A percentile compares a stretch with the other conserved stretches of the same genome.
Evolutionary conservation across 2,797 vertebrate species (phyloP).

Genomic region (Geotria australis): DNA sequence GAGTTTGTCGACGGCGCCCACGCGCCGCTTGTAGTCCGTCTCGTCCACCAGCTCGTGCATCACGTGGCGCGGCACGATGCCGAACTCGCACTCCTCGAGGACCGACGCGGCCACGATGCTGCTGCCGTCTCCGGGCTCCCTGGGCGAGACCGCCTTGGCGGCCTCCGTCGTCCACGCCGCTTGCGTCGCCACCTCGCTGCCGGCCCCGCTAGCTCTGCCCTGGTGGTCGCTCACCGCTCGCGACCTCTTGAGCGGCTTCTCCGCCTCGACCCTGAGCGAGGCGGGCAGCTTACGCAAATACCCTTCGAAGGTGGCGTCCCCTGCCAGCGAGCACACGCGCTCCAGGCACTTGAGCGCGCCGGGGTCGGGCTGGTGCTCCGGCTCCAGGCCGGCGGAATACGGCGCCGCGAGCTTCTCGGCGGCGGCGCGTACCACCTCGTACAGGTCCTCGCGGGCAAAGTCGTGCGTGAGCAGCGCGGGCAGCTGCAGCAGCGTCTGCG

Average conservation of each 20-base stretch:
- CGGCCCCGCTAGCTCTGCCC: constrained; percentile 2
- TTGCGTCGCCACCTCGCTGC: background rate
- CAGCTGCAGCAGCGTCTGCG: constrained; percentile 6
- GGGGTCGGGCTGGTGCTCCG: too few species aligned
- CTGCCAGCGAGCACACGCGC: constrained; percentile 5
- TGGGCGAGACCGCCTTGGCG: background rate
- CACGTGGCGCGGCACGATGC: constrained; percentile 40
- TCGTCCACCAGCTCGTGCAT: constrained; percentile 36
- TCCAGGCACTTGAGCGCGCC: constrained; percentile 6
- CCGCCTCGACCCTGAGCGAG: too few species aligned
- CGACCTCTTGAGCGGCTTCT: too few species aligned
- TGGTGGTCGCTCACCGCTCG: too few species aligned
- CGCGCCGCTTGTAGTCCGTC: constrained; percentile 39
- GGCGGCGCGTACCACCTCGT: constrained; percentile 6
- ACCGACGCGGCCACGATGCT: constrained; percentile 3
- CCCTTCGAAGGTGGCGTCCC: constrained; percentile 3
- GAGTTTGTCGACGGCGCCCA: constrained; percentile 40
- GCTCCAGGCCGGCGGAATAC: too few species aligned
- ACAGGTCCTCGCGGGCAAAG: constrained; percentile 5
- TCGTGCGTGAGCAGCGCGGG: constrained; percentile 7
- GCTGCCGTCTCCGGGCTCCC: background rate
- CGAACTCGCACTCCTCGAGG: constrained; percentile 23
- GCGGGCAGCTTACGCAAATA: too few species aligned
- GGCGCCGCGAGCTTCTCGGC: constrained; percentile 5
- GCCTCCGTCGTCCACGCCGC: background rate